phyloP scores from a whole-genome alignment of 2,888 invertebrate genomes.

The Zele albiditarsus region DNA sequence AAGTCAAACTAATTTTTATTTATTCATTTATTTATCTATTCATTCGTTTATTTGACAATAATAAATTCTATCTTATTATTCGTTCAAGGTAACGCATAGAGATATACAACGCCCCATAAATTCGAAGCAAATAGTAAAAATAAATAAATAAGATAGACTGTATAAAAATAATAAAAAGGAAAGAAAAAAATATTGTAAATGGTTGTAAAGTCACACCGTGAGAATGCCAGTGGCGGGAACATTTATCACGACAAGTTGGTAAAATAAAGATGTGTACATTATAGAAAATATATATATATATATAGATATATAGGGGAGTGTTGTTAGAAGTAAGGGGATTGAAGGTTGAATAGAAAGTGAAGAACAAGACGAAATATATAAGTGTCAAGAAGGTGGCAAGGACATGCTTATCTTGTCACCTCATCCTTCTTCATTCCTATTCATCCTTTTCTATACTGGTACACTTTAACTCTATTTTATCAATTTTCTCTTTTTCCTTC shows the following conservation, averaged over 20 bases:
- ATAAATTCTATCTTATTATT: not conserved
- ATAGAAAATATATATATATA: not conserved
- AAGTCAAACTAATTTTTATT: not conserved
- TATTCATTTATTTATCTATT: not conserved
- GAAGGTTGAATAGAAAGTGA: constrained; percentile 28
- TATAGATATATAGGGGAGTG: not conserved
- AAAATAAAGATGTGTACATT: constrained; percentile 15
- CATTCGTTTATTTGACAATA: not conserved
- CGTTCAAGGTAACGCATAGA: not conserved
- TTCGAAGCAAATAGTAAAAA: not conserved
- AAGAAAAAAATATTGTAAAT: constrained; percentile 12
- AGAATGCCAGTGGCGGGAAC: constrained; percentile 1
- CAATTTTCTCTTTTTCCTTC: not conserved
- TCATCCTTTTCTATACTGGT: not conserved
- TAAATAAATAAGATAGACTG: not conserved
- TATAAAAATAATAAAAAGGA: not conserved
- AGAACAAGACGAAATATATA: constrained; percentile 24
- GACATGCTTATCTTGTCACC: constrained; percentile 26
- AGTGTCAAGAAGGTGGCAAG: constrained; percentile 13
- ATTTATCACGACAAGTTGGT: constrained; percentile 20
- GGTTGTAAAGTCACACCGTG: constrained; percentile 18
- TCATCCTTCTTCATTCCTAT: constrained; percentile 5
- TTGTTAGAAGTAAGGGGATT: constrained; percentile 13
- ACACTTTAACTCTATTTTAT: not conserved
- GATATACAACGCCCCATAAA: not conserved